A percentile compares a stretch with the other conserved stretches of the same genome.
These are phyloP conservation scores for Caerostris darwini DNA, from an alignment of 1,140 invertebrate species.

Conservation along the genomic window DNA sequence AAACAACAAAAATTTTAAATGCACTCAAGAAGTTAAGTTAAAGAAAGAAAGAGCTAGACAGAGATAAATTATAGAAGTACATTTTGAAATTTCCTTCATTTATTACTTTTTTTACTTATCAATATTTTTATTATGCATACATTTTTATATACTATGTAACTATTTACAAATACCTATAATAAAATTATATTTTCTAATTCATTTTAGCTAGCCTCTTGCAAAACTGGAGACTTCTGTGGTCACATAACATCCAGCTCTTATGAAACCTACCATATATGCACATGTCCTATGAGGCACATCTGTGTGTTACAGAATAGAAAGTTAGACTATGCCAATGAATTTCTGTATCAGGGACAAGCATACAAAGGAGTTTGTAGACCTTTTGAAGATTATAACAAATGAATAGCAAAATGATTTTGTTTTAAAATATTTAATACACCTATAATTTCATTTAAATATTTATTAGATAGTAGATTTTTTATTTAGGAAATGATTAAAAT, in stretches of 20 bases:
- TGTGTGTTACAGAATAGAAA: conserved; percentile 83
- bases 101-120: not conserved
- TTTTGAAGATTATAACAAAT: not conserved
- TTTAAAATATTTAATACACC: too few species aligned
- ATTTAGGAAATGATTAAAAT: too few species aligned
- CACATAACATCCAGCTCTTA: conserved; percentile 83
- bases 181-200: not conserved
- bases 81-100: too few species aligned
- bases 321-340: conserved; percentile 83
- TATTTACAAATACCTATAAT: not conserved
- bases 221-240: conserved; percentile 83
- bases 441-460: too few species aligned
- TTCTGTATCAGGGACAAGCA: conserved; percentile 84
- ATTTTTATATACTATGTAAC: not conserved
- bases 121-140: not conserved
- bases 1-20: too few species aligned
- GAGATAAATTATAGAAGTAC: too few species aligned
- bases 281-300: conserved; percentile 85
- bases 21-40: too few species aligned
- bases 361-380: conserved; percentile 85
- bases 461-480: too few species aligned
- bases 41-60: too few species aligned
- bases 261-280: conserved; percentile 85
- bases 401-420: too few species aligned
- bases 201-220: conserved; percentile 83